These are phyloP conservation scores for Rhea americana DNA, from an alignment of 2,113 vertebrate genomes.

Conservation along the genomic window DNA sequence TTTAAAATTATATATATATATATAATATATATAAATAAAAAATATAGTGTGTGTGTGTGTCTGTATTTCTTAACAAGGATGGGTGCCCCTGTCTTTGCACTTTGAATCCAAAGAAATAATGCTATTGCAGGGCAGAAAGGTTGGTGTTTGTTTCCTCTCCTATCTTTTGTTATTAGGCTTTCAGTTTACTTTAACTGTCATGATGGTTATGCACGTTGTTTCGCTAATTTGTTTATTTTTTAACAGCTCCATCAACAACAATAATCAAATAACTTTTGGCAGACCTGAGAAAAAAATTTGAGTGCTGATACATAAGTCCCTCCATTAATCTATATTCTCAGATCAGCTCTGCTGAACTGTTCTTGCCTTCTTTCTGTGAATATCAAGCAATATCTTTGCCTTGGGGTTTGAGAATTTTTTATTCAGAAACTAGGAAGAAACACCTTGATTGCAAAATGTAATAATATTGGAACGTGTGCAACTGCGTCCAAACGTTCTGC, in stretches of 20 bases:
- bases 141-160: not conserved
- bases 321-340: not conserved
- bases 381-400: not conserved
- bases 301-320: not conserved
- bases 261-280: not conserved
- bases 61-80: not conserved
- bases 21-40: too few relatives aligned
- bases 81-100: not conserved
- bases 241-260: not conserved
- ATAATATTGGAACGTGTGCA: fast-evolving
- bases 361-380: not conserved
- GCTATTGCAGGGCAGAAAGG: not conserved
- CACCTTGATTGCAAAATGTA: not conserved
- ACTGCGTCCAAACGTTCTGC: not conserved
- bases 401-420: not conserved
- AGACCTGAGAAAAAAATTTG: not conserved
- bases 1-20: not conserved
- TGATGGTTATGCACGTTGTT: not conserved
- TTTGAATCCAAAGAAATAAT: not conserved
- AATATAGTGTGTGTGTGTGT: not conserved
- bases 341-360: not conserved
- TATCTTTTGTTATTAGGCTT: not conserved
- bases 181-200: not conserved
- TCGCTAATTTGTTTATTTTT: not conserved
- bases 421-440: not conserved